Base-by-base conservation (phyloP, 2,888 invertebrate genomes). In the Lithophane semibrunnea region DNA sequence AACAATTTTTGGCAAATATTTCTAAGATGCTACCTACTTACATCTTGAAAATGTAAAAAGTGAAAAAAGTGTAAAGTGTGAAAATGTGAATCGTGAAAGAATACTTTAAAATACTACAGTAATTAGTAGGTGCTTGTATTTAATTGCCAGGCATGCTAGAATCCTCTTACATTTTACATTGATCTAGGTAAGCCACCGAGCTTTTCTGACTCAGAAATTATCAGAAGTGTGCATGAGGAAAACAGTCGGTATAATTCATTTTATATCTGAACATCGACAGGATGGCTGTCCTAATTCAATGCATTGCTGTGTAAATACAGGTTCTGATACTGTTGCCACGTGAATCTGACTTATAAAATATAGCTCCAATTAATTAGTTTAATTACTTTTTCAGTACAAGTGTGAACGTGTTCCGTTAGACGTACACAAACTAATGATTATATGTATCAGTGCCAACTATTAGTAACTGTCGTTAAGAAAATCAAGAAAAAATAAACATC, bases 361-460 rank as follows among this genome's bases (percentile, higher is more conserved):
- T 79, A 12, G 56, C 44, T 56, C 7, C 66, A 64, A 80, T 86
- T 72, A 80, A 77, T 85, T 80, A 71, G 37, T 66, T 44, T 63
- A 73, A 73, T 80, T 77, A 68, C 21, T 58, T 60, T 67, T 73
- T 68, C 67, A 61, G 71, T 60, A 75, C 71, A 73, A 77, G 74
- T 86, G 77, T 66, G 77, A 69, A 80, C 37, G n/a, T 70, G 52
- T 68, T 58, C 16, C 63, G 29, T 73, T 42, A 56, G 47, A 61
- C 71, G 60, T 72, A 72, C 64, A 71, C 66, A 69, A 66, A 68
- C 67, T 69, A 75, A 82, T 70, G 67, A 77, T 73, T 56, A 24
- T 69, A 80, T 60, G 52, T 76, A 69, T 73, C 69, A 56, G 72
- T 79, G 73, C 77, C 77, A 77, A 80, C 58, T 67, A 54, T 74